These are phyloP conservation scores for Cetonia aurata DNA, from an alignment of 2,888 invertebrate genomes.

Conservation along the genomic window DNA sequence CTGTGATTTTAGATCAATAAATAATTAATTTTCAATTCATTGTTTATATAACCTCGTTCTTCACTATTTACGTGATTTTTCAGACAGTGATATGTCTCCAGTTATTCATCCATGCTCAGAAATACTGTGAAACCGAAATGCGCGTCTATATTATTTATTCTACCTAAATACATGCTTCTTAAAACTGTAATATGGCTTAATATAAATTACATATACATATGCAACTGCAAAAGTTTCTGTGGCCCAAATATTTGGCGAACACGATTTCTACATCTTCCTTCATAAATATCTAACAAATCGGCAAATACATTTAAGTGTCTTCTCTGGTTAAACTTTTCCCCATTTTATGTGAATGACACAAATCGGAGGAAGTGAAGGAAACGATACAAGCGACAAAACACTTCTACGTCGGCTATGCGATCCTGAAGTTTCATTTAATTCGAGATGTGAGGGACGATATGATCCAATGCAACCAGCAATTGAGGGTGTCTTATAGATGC, in stretches of 20 bases:
- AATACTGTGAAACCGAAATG: no score
- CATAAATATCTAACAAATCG: constrained; percentile 18
- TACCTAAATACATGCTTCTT: no score
- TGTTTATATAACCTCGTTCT: no score
- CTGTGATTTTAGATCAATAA: no score
- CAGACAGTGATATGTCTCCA: no score
- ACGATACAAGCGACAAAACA: constrained; percentile 3
- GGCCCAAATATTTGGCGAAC: neutral
- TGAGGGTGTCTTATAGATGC: constrained; percentile 53
- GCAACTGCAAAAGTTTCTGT: no score
- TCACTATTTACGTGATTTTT: no score
- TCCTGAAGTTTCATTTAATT: constrained; percentile 10
- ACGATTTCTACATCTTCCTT: constrained; percentile 11
- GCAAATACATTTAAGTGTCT: constrained; percentile 36
- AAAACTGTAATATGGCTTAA: no score
- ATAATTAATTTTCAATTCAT: no score
- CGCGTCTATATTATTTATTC: no score
- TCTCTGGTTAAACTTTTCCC: constrained; percentile 18
- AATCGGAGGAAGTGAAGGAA: neutral
- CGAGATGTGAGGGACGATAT: constrained; percentile 43
- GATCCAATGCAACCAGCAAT: constrained; percentile 51
- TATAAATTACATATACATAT: no score
- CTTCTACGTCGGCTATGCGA: neutral
- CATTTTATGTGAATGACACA: neutral
- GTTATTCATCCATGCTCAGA: no score